These are phyloP conservation scores for Rhamphomyia laevipes DNA, from an alignment of 2,888 invertebrate genomes.

Conservation along the genomic window DNA sequence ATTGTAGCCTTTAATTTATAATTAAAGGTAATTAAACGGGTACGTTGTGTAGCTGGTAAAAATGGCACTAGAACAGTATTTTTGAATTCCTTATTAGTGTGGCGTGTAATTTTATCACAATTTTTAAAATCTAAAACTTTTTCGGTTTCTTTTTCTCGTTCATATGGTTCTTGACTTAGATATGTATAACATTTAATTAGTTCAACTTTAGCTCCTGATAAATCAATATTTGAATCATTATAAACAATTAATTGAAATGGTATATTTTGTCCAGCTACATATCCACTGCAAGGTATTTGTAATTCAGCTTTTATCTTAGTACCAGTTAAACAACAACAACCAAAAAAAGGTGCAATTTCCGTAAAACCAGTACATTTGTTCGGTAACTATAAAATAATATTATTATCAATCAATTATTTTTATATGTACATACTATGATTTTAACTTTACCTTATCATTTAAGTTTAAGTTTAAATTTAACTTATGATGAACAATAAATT, in stretches of 20 bases:
- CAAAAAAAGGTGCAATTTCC: constrained; percentile 45
- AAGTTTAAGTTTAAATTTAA: constrained; percentile 61
- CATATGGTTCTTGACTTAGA: too few relatives aligned
- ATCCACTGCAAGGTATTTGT: constrained; percentile 53
- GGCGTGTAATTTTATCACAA: too few relatives aligned
- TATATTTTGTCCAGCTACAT: constrained; percentile 62
- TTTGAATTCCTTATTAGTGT: too few relatives aligned
- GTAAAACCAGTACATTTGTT: constrained; percentile 45
- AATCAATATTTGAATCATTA: constrained; percentile 58
- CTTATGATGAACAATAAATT: constrained; percentile 60
- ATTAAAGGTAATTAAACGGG: too few relatives aligned
- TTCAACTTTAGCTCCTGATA: background rate
- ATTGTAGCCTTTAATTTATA: too few relatives aligned
- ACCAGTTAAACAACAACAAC: constrained; percentile 53
- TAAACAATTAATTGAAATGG: constrained; percentile 55
- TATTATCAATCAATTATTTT: too few relatives aligned
- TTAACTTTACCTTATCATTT: constrained; percentile 46
- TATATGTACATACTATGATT: too few relatives aligned
- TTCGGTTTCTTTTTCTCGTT: too few relatives aligned
- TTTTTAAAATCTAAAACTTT: too few relatives aligned
- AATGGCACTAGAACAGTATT: too few relatives aligned
- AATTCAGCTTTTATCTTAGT: constrained; percentile 56
- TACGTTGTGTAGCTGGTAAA: too few relatives aligned
- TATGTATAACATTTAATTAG: background rate
- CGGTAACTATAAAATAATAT: background rate